These are phyloP conservation scores for Mesorhabditis belari DNA, from an alignment of 2,888 invertebrate genomes.

Conservation along the genomic window DNA sequence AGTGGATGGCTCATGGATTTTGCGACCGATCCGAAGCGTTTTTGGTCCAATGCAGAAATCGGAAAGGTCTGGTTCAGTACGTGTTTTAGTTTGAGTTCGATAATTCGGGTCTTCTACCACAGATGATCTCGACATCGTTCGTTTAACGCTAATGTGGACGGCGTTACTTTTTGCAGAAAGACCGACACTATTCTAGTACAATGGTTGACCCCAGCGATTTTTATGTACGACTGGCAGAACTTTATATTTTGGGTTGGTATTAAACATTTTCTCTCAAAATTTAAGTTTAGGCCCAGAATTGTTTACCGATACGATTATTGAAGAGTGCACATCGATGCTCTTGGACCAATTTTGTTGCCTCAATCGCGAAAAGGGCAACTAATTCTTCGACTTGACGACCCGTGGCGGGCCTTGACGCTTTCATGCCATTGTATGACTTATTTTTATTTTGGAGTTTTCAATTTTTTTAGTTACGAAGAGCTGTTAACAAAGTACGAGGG, in stretches of 20 bases:
- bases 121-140: conserved; percentile 46
- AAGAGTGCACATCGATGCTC: neutral
- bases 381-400: conserved; percentile 21
- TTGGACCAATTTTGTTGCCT: conserved; percentile 1
- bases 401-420: conserved; percentile 43
- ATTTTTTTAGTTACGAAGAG: conserved; percentile 36
- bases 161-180: conserved; percentile 23
- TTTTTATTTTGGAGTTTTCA: neutral
- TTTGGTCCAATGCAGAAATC: conserved; percentile 29
- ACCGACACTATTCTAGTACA: conserved; percentile 26
- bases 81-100: neutral
- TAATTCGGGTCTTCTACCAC: conserved; percentile 9
- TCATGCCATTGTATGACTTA: conserved; percentile 41
- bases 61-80: neutral
- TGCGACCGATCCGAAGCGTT: conserved; percentile 39
- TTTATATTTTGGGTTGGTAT: conserved; percentile 33
- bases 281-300: neutral
- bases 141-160: conserved; percentile 41
- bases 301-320: neutral
- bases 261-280: neutral
- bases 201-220: conserved; percentile 33
- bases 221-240: conserved; percentile 34
- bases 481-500: conserved; percentile 33
- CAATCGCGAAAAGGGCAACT: conserved; percentile 22
- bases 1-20: conserved; percentile 38